Conservation (phyloP, 2,797 vertebrate genomes). For the Borostomias antarcticus region DNA sequence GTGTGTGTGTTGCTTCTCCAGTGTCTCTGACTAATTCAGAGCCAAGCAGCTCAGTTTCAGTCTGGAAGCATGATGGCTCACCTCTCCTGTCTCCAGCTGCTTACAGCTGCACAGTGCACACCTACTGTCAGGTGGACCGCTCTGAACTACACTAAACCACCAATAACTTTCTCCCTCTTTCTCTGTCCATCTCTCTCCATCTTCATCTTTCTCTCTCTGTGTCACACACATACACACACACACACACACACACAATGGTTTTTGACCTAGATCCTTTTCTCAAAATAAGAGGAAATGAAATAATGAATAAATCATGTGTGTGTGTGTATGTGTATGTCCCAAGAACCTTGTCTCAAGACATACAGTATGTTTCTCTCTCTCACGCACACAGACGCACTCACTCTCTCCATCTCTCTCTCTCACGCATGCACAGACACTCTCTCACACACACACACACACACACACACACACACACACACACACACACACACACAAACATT, state of each 20-base stretch:
- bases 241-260: too few relatives aligned
- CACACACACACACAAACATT: too few relatives aligned
- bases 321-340: too few relatives aligned
- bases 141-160: too few relatives aligned
- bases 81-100: too few relatives aligned
- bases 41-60: conserved; percentile 46
- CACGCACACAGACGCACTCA: too few relatives aligned
- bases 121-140: too few relatives aligned
- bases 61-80: conserved; percentile 15
- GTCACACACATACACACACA: too few relatives aligned
- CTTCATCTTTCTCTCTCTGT: conserved; percentile 21
- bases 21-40: conserved; percentile 56
- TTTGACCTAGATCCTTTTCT: background rate
- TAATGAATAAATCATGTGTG: background rate
- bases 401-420: background rate
- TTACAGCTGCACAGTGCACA: too few relatives aligned
- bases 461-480: background rate
- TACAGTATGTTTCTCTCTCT: too few relatives aligned
- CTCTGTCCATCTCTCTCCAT: conserved; percentile 16
- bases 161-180: background rate
- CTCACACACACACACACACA: background rate
- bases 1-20: too few relatives aligned
- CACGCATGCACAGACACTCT: background rate
- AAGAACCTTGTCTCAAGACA: too few relatives aligned
- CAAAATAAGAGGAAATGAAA: background rate